Evolutionary conservation across 2,888 invertebrate genomes (phyloP).

Genomic region (Octonoba sinensis): DNA sequence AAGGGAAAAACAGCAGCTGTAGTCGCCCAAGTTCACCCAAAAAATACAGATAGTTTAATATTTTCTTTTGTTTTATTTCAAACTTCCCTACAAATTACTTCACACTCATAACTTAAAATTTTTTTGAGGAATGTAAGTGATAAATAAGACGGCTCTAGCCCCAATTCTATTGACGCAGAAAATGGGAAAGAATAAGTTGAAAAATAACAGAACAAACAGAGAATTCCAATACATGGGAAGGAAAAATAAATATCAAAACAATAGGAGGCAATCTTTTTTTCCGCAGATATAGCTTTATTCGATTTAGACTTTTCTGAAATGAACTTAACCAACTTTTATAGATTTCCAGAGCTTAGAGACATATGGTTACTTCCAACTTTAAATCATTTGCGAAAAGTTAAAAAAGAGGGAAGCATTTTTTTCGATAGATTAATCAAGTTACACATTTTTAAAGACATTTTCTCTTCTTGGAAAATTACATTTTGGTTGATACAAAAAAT

Average conservation of each 20-base stretch:
- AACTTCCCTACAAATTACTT: slow-evolving; percentile 51
- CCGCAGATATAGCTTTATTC: slow-evolving; percentile 39
- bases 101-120: slow-evolving; percentile 12
- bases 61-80: slow-evolving; percentile 23
- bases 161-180: slow-evolving; percentile 34
- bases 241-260: slow-evolving; percentile 7
- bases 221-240: slow-evolving; percentile 36
- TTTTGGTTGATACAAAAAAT: no score
- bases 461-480: no score
- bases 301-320: slow-evolving; percentile 47
- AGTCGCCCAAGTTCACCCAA: slow-evolving; percentile 39
- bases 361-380: slow-evolving; percentile 35
- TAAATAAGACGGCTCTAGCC: slow-evolving; percentile 43
- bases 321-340: slow-evolving; percentile 55
- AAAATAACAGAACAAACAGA: slow-evolving; percentile 16
- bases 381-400: slow-evolving; percentile 30
- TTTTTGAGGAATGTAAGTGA: slow-evolving; percentile 19
- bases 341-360: slow-evolving; percentile 38
- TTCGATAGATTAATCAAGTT: no score
- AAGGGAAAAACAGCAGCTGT: slow-evolving; percentile 37
- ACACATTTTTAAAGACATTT: no score
- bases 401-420: no score
- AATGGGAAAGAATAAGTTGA: neutral
- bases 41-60: slow-evolving; percentile 47
- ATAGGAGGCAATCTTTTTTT: no score